Conservation (phyloP, 2,888 invertebrate genomes). For the Aradus depressus region DNA sequence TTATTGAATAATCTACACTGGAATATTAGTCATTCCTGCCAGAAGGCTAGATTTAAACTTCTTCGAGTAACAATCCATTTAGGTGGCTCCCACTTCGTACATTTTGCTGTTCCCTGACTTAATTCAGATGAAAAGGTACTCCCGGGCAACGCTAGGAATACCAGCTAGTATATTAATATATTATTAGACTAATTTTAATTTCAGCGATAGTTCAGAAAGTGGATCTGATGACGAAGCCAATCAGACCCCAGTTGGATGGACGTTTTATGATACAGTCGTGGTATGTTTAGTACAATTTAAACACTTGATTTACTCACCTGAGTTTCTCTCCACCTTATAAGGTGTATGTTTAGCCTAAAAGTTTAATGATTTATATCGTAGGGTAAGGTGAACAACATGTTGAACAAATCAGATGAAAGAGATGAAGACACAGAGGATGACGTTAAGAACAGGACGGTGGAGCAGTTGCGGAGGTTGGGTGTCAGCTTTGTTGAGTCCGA, state of each 20-base stretch:
- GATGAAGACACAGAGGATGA: slow-evolving; percentile 15
- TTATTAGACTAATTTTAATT: no score
- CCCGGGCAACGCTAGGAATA: no score
- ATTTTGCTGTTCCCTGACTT: no score
- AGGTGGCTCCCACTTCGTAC: no score
- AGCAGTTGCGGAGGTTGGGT: slow-evolving; percentile 12
- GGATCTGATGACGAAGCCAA: slow-evolving; percentile 39
- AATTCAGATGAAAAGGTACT: no score
- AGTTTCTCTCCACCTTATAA: background rate
- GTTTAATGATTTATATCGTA: slow-evolving; percentile 25
- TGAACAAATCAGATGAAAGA: slow-evolving; percentile 38
- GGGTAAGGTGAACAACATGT: slow-evolving; percentile 45
- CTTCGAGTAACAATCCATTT: no score
- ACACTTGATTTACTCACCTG: background rate
- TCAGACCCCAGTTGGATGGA: slow-evolving; percentile 53
- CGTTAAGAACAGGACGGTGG: slow-evolving; percentile 7
- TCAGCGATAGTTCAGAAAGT: slow-evolving; percentile 36
- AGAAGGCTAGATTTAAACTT: no score
- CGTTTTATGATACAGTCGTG: slow-evolving; percentile 60
- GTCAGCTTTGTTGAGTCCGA: slow-evolving; percentile 1
- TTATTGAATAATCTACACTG: no score
- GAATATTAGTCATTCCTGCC: no score
- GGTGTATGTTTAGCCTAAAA: slow-evolving; percentile 12
- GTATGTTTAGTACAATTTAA: slow-evolving; percentile 37
- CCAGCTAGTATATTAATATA: no score